phyloP scores from a whole-genome alignment of 2,113 vertebrate genomes.

The Pangasianodon gigas region DNA sequence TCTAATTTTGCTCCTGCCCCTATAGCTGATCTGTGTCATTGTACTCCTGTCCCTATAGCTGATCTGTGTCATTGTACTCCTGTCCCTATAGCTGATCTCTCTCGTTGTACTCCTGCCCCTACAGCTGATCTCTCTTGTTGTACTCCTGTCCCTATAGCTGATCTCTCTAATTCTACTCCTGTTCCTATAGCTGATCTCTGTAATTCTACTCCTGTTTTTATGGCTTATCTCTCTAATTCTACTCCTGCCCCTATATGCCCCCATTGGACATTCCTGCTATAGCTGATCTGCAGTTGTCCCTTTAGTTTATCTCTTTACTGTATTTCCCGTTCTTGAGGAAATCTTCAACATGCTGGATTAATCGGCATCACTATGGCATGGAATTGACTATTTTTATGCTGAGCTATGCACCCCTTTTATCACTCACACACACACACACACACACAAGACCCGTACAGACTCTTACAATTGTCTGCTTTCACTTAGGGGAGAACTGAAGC shows the following conservation, averaged over 20 bases:
- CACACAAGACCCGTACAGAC: neutral
- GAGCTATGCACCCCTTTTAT: conserved; percentile 68
- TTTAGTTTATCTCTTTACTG: neutral
- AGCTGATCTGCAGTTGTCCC: neutral
- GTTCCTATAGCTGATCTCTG: neutral
- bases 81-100: no score
- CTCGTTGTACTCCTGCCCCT: neutral
- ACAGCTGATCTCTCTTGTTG: neutral
- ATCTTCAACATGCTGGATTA: conserved; percentile 41
- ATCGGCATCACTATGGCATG: conserved; percentile 61
- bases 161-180: neutral
- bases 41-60: neutral
- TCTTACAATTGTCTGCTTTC: conserved; percentile 3
- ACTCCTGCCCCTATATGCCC: neutral
- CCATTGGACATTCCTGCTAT: neutral
- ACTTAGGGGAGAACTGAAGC: conserved; percentile 56
- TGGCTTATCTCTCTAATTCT: neutral
- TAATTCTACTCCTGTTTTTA: neutral
- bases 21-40: neutral
- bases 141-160: neutral
- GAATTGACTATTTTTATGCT: conserved; percentile 71
- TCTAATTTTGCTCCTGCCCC: neutral
- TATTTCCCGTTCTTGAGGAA: neutral
- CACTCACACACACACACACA: conserved; percentile 43
- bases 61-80: neutral